Conservation (phyloP, 2,888 invertebrate genomes). For the Sarcophaga subvicina region DNA sequence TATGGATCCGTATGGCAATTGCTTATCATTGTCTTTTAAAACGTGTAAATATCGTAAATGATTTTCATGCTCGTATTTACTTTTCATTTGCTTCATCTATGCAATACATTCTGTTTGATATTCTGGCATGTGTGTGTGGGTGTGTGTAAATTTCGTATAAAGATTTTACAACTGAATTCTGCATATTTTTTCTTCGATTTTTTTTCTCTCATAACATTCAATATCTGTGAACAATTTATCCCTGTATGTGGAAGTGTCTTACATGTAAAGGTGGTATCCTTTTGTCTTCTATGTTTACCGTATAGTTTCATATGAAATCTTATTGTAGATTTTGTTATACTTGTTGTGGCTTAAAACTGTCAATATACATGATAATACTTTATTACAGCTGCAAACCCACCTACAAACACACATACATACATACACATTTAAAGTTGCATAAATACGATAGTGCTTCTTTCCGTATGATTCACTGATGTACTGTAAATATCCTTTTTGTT, state of each 20-base stretch:
- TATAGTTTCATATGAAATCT: conserved; percentile 35
- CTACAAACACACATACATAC: background rate
- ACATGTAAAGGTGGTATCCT: no score
- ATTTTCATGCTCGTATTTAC: conserved; percentile 45
- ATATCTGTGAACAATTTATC: conserved; percentile 21
- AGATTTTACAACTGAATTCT: conserved; percentile 4
- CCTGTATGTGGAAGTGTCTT: background rate
- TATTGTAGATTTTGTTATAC: conserved; percentile 27
- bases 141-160: background rate
- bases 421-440: background rate
- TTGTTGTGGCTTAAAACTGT: conserved; percentile 61
- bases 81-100: conserved; percentile 44
- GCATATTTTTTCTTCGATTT: background rate
- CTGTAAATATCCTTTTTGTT: background rate
- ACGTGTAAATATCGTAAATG: conserved; percentile 61
- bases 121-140: background rate
- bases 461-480: conserved; percentile 1
- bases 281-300: background rate
- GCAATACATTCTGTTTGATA: background rate
- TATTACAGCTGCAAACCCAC: conserved; percentile 8
- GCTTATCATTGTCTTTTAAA: conserved; percentile 55
- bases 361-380: conserved; percentile 51
- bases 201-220: background rate
- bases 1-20: conserved; percentile 52
- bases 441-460: background rate